Evolutionary conservation across 2,888 invertebrate species (phyloP), one percentile per base, ranked within the genome.

Genomic region (Eugnorisma glareosa): DNA sequence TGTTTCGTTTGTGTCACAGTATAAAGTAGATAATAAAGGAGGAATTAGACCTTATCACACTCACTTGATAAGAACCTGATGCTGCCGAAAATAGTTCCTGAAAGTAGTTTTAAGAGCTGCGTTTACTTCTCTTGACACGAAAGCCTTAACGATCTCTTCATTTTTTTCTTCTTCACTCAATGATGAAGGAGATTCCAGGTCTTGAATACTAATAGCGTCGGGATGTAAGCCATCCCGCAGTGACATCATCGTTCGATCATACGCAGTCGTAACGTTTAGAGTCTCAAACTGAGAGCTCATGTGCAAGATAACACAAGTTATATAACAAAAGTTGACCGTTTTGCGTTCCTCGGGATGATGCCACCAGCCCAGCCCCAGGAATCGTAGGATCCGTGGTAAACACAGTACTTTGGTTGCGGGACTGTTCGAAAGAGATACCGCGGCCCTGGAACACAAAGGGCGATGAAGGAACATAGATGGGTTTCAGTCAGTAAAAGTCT

Each of bases 281-380:
- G 92, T 94, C 5, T 87, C 85, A 79, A 96, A 96, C 83, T 96
- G 96, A 8, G 93, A 90, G 81, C 95, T 95, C 95, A 96, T 95
- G 71, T 96, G 96, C 2, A 96, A 87, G 73, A 96, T 95, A 28
- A n/a, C n/a, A n/a, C n/a, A n/a, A n/a, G n/a, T n/a, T n/a, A n/a
- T n/a, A n/a, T n/a, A n/a, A n/a, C n/a, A n/a, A n/a, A n/a, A n/a
- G 84, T 96, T 96, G 13, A 87, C 87, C 0, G 91, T 93, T 28
- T 94, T 91, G 2, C 75, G 88, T 89, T 96, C 93, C 70, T 96
- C 95, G 0, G 96, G 95, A 69, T 94, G 93, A 84, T 96, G 96
- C 96, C 96, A 96, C 96, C 96, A 96, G 35, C 96, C 96, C 2
- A 96, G 84, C 0, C 96, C 96, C 8, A 96, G 89, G 71, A 94